phyloP scores from a whole-genome alignment of 2,888 invertebrate genomes.

The Uropetala carovei region DNA sequence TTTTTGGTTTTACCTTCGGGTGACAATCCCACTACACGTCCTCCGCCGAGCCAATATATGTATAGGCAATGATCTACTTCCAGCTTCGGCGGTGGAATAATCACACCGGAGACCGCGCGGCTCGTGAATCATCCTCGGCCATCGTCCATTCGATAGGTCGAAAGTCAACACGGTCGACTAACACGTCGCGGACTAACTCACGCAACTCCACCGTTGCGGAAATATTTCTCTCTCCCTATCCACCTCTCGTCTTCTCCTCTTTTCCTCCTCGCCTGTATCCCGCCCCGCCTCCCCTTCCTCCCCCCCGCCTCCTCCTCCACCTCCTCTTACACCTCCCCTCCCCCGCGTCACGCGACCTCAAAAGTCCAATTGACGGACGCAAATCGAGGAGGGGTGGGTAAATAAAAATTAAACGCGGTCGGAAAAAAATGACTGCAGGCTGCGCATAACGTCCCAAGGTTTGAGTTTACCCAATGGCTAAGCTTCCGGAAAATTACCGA shows the following conservation, averaged over 20 bases:
- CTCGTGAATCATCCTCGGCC: slow-evolving; percentile 20
- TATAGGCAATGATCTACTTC: background rate
- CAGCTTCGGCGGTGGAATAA: slow-evolving; percentile 22
- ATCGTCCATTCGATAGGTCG: slow-evolving; percentile 4
- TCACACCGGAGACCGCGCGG: slow-evolving; percentile 24
- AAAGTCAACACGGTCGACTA: slow-evolving; percentile 28
- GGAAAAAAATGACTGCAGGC: background rate
- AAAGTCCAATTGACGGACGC: background rate
- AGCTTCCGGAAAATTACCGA: slow-evolving; percentile 27
- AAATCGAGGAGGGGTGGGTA: background rate
- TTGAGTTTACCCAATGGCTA: slow-evolving; percentile 14
- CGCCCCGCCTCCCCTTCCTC: too few relatives aligned
- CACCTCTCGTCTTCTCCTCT: too few relatives aligned
- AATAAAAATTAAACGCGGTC: background rate
- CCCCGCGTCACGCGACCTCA: background rate
- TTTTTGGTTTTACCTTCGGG: background rate
- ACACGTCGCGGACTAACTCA: background rate
- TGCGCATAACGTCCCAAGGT: background rate
- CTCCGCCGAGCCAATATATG: background rate
- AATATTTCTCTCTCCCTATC: background rate
- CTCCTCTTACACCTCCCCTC: too few relatives aligned
- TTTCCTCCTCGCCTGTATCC: too few relatives aligned
- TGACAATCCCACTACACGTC: too few relatives aligned
- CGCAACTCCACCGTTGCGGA: slow-evolving; percentile 23
- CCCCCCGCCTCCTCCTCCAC: too few relatives aligned